Evolutionary conservation across 2,113 vertebrate species (phyloP).

Genomic region (Paramormyrops kingsleyae): DNA sequence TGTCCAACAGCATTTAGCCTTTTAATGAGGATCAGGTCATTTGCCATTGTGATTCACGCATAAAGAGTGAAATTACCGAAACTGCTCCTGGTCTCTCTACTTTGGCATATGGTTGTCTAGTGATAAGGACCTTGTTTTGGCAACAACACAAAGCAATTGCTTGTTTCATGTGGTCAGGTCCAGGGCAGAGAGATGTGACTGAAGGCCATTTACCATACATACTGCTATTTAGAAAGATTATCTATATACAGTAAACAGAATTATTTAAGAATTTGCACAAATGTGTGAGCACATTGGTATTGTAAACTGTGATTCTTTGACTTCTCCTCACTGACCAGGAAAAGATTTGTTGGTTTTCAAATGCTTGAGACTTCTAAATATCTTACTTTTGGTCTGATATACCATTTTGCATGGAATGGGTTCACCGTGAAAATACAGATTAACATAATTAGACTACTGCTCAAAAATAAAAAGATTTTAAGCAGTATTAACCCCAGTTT

Average conservation of each 20-base stretch:
- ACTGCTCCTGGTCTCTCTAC: background rate
- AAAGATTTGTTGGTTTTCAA: background rate
- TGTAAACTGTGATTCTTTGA: background rate
- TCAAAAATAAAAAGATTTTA: background rate
- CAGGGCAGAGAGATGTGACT: background rate
- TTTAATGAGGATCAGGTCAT: background rate
- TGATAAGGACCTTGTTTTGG: conserved; percentile 7
- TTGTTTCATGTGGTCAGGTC: conserved; percentile 13
- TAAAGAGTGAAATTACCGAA: background rate
- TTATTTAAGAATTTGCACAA: background rate
- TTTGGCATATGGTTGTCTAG: background rate
- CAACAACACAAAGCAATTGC: background rate
- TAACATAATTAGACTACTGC: background rate
- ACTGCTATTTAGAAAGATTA: background rate
- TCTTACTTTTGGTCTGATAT: background rate
- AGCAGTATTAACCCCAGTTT: background rate
- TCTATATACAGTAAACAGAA: background rate
- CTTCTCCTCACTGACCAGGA: background rate
- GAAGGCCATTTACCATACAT: background rate
- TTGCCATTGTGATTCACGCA: background rate
- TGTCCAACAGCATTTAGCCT: background rate
- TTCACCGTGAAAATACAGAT: background rate
- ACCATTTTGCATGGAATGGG: background rate
- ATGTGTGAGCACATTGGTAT: background rate
- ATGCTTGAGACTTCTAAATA: background rate